Evolutionary conservation across 2,113 vertebrate genomes (phyloP), one percentile per base, ranked within the genome.

Genomic region (Channa maculata): DNA sequence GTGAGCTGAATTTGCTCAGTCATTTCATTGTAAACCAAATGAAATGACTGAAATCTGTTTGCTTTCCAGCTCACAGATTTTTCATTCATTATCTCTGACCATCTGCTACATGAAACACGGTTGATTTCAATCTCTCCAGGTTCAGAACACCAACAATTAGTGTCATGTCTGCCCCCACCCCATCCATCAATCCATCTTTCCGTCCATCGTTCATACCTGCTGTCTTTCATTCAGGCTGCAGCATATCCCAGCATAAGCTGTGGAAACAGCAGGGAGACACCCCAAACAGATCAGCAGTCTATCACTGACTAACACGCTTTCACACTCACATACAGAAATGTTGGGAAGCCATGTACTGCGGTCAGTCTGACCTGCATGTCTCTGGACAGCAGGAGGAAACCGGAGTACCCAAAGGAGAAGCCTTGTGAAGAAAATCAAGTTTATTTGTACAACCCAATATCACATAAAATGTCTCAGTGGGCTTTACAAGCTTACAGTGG

Each of bases 361-460:
- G 76, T 73, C 66, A 50, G 75, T 45, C 71, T 74, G 80, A 78
- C 87, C 85, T 51, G 80, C 61, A 49, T 49, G 84, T 80, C 65
- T 86, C 71, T 61, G 84, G 60, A 54, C 63, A 65, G 68, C 55
- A 38, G 70, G 53, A 71, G 53, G 71, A 86, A 80, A 63, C 62
- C 34, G 14, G 66, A 49, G 67, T 59, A 66, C 83, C 87, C 73
- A 75, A 73, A 82, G 84, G 88, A 85, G 62, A 85, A 78, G 11
- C 67, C 80, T 82, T 74, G 77, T 79, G 83, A 86, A 89, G 85
- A 84, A 44, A 57, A 75, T 91, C 76, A 80, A 83, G 83, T 88
- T 88, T 86, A 79, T 86, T 88, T 88, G 78, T 77, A 63, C 59
- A n/a, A 54, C 70, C 74, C 75, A 49, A 52, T 75, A 85, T 80